Evolutionary conservation across 2,113 vertebrate species (phyloP).

Genomic region (Lophura nycthemera): DNA sequence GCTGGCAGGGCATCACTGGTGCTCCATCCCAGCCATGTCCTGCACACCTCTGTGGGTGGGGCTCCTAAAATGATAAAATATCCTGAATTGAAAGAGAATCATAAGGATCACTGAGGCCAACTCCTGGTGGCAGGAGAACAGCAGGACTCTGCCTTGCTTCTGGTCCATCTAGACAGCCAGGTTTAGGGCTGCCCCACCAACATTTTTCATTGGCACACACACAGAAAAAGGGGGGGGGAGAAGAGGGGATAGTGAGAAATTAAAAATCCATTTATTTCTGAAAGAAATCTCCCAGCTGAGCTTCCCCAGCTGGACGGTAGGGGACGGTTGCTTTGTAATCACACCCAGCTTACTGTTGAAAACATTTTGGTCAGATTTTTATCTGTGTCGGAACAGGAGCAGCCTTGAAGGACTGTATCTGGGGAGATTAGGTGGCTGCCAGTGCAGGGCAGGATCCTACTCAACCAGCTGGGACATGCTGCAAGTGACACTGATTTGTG

Average conservation of each 20-base stretch:
- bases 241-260: too few species aligned
- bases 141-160: not conserved
- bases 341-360: constrained; percentile 42
- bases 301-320: constrained; percentile 22
- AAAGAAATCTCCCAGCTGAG: constrained; percentile 10
- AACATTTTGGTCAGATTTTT: constrained; percentile 61
- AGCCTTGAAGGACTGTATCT: constrained; percentile 24
- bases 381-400: constrained; percentile 45
- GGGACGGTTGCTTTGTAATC: constrained; percentile 44
- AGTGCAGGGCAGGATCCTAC: rapidly evolving
- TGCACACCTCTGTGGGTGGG: not conserved
- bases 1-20: not conserved
- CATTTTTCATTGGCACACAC: not conserved
- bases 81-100: too few species aligned
- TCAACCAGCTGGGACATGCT: not conserved
- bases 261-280: not conserved
- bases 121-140: not conserved
- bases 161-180: rapidly evolving
- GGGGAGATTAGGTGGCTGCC: constrained; percentile 35
- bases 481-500: constrained; percentile 17
- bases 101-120: too few species aligned
- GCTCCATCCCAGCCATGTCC: not conserved
- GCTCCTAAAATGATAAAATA: not conserved
- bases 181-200: not conserved
- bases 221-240: too few species aligned